phyloP scores from a whole-genome alignment of 2,888 invertebrate species.

The Drosophila mimica region DNA sequence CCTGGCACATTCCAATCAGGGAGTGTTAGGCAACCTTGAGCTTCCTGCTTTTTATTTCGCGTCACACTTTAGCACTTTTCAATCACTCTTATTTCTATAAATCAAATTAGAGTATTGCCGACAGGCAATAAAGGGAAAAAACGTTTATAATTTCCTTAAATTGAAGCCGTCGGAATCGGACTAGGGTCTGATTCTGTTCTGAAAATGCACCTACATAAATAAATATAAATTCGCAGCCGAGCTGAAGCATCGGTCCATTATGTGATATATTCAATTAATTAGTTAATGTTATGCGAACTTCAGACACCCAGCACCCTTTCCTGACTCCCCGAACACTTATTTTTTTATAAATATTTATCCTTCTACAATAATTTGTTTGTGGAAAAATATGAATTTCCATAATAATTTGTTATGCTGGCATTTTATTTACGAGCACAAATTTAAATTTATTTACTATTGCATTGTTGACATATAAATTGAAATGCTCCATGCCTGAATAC shows the following conservation, averaged over 20 bases:
- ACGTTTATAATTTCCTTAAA: neutral
- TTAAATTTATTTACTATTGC: conserved; percentile 63
- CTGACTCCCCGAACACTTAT: conserved; percentile 74
- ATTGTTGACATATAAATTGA: conserved; percentile 79
- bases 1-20: too few species aligned
- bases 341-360: conserved; percentile 73
- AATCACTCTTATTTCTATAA: neutral
- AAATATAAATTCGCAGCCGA: conserved; percentile 74
- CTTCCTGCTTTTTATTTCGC: too few species aligned
- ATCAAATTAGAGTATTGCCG: neutral
- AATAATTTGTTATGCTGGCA: conserved; percentile 44
- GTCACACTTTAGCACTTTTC: neutral
- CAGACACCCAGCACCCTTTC: conserved; percentile 1
- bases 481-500: conserved; percentile 53
- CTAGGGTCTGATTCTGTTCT: conserved; percentile 20
- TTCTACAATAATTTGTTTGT: conserved; percentile 76
- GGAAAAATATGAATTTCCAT: conserved; percentile 36
- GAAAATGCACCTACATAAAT: conserved; percentile 56
- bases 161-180: conserved; percentile 4
- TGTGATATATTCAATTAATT: conserved; percentile 76
- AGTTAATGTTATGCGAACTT: conserved; percentile 73
- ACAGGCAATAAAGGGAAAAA: neutral
- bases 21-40: too few species aligned
- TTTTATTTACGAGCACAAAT: conserved; percentile 54
- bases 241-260: conserved; percentile 67